phyloP scores from a whole-genome alignment of 2,113 vertebrate species.

The Pterocles orientalis region DNA sequence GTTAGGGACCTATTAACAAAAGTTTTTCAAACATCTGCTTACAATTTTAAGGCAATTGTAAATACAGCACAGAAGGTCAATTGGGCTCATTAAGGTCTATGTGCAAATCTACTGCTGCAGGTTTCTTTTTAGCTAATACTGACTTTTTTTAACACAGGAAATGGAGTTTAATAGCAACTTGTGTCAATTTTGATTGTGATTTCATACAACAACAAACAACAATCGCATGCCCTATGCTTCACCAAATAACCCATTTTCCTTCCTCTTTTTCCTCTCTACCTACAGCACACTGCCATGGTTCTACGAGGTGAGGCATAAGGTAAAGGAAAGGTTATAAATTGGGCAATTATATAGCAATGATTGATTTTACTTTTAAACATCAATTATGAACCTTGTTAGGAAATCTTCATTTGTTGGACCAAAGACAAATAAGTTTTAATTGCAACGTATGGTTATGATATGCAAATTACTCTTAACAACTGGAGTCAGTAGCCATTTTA shows the following conservation, averaged over 20 bases:
- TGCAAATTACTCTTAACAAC: neutral
- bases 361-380: constrained; percentile 57
- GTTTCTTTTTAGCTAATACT: constrained; percentile 77
- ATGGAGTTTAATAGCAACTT: constrained; percentile 84
- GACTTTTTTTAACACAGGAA: constrained; percentile 85
- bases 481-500: neutral
- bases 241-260: constrained; percentile 67
- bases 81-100: constrained; percentile 91
- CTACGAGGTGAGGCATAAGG: constrained; percentile 13
- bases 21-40: constrained; percentile 90
- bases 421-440: constrained; percentile 47
- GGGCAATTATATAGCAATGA: constrained; percentile 48
- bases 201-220: constrained; percentile 82
- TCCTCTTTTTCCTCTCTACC: constrained; percentile 43
- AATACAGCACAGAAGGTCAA: constrained; percentile 92
- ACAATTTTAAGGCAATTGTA: constrained; percentile 95
- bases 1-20: constrained; percentile 83
- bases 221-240: constrained; percentile 60
- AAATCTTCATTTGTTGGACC: neutral
- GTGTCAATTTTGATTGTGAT: constrained; percentile 85
- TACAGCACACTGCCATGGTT: constrained; percentile 22
- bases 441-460: neutral
- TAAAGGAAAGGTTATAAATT: constrained; percentile 45
- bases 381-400: constrained; percentile 34
- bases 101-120: constrained; percentile 85